phyloP scores from a whole-genome alignment of 1,140 invertebrate genomes.

The Macrotrachela quadricornifera region DNA sequence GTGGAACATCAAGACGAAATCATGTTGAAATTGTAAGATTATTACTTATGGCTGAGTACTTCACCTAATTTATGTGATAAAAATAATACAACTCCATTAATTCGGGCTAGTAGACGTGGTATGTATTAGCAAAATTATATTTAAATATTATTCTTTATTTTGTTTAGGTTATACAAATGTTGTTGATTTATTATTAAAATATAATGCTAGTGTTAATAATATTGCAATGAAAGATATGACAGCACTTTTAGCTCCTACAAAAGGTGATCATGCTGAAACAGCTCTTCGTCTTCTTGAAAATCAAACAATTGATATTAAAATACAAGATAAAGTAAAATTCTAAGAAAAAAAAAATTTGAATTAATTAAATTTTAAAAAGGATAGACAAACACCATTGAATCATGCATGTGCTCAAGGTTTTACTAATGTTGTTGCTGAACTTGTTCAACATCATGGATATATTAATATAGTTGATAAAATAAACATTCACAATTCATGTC shows the following conservation, averaged over 20 bases:
- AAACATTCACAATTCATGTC: too few species aligned
- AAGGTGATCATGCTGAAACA: constrained; percentile 67
- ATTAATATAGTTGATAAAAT: constrained; percentile 67
- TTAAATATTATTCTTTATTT: too few species aligned
- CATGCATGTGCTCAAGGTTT: constrained; percentile 77
- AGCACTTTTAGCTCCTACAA: constrained; percentile 61
- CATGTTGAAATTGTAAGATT: constrained; percentile 58
- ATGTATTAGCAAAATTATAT: too few species aligned
- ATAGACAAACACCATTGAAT: constrained; percentile 74
- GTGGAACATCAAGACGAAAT: constrained; percentile 78
- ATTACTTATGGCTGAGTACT: constrained; percentile 61
- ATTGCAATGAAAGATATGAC: constrained; percentile 59
- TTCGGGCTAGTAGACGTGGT: constrained; percentile 55
- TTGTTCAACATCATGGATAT: constrained; percentile 74
- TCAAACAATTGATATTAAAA: constrained; percentile 62
- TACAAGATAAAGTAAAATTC: constrained; percentile 44
- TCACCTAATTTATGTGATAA: constrained; percentile 66
- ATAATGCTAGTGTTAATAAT: too few species aligned
- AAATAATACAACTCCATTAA: constrained; percentile 81
- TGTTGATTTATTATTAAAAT: too few species aligned
- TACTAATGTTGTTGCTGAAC: constrained; percentile 59
- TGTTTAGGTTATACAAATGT: too few species aligned
- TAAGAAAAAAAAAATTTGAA: too few species aligned
- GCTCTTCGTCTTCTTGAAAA: constrained; percentile 62
- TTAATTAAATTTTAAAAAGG: too few species aligned